Percentiles rank a stretch among this genome's conserved stretches.
Conservation (phyloP, 1,140 invertebrate species). For the Leptoteleia sp. region DNA sequence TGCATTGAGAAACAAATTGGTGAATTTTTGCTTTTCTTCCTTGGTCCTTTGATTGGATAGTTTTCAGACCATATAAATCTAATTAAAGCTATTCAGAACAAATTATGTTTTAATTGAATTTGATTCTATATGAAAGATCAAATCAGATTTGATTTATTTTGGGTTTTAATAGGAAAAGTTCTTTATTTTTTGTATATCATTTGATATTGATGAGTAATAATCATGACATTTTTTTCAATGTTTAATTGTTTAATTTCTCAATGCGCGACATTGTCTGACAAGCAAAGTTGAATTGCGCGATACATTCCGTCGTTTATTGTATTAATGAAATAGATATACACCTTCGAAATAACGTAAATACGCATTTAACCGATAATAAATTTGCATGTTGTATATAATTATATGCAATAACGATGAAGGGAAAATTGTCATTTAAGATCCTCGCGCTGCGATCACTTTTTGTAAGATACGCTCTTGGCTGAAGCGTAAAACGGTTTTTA, state of each 20-base stretch:
- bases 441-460: constrained; percentile 77
- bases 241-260: constrained; percentile 61
- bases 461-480: constrained; percentile 76
- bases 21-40: too few relatives aligned
- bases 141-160: too few relatives aligned
- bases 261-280: constrained; percentile 46
- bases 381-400: constrained; percentile 79
- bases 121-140: too few relatives aligned
- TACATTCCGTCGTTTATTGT: constrained; percentile 74
- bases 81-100: too few relatives aligned
- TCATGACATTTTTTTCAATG: too few relatives aligned
- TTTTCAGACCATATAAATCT: too few relatives aligned
- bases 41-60: too few relatives aligned
- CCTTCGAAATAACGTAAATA: constrained; percentile 72
- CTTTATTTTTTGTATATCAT: constrained; percentile 6
- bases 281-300: constrained; percentile 59
- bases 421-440: constrained; percentile 73
- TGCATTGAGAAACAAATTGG: constrained; percentile 27
- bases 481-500: constrained; percentile 77
- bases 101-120: too few relatives aligned
- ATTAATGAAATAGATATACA: constrained; percentile 71
- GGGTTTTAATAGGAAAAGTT: too few relatives aligned
- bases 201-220: constrained; percentile 13
- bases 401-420: constrained; percentile 74
- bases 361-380: constrained; percentile 69